Conservation (phyloP, 2,113 vertebrate genomes). For the Rhegmatorhina hoffmannsi region DNA sequence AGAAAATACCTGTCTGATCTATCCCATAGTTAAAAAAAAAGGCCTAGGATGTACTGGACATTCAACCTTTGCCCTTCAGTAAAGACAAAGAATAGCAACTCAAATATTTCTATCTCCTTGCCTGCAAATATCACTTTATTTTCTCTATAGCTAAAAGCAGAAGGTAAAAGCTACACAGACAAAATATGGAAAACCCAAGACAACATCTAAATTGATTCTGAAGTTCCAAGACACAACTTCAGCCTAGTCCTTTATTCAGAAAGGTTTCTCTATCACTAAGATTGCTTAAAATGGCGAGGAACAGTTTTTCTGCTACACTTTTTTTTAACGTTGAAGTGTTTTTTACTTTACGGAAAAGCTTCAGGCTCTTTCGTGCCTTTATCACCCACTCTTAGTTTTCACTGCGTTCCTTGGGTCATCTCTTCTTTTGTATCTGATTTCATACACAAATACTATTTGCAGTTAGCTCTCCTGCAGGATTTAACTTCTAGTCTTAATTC, state of each 20-base stretch:
- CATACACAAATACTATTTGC: conserved; percentile 26
- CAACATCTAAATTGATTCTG: not conserved
- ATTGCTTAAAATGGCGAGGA: conserved; percentile 28
- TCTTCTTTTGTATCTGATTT: conserved; percentile 47
- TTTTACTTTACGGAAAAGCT: conserved; percentile 22
- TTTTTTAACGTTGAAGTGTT: not conserved
- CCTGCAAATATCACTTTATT: not conserved
- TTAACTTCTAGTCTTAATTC: conserved; percentile 62
- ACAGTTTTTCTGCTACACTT: not conserved
- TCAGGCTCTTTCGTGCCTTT: conserved; percentile 36
- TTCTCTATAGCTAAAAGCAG: not conserved
- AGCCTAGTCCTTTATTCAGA: conserved; percentile 38
- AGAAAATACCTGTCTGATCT: not conserved
- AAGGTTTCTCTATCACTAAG: conserved; percentile 8
- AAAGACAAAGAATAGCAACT: not conserved
- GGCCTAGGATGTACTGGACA: not conserved
- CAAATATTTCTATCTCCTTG: not conserved
- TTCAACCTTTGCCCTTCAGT: not conserved
- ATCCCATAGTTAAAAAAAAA: not conserved
- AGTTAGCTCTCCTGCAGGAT: conserved; percentile 37
- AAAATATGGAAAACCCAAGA: not conserved
- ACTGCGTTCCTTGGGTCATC: conserved; percentile 37
- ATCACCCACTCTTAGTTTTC: conserved; percentile 21
- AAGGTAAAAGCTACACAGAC: not conserved
- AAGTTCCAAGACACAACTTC: not conserved